Evolutionary conservation across 2,797 vertebrate genomes (phyloP).

Genomic region (Poeciliopsis turneri): DNA sequence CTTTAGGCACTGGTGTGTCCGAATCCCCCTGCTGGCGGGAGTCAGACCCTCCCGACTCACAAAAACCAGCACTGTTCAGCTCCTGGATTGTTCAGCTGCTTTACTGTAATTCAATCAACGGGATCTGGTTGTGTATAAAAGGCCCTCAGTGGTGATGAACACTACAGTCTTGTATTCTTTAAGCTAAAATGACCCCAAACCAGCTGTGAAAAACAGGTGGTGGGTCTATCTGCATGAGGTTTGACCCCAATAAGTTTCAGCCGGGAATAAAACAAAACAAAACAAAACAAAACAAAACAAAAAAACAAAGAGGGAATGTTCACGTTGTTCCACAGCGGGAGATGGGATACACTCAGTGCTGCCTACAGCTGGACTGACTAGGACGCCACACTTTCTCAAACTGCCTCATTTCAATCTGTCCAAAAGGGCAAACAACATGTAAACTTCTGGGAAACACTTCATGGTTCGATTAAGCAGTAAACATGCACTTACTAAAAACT

Average conservation of each 20-base stretch:
- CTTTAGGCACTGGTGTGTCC: conserved; percentile 44
- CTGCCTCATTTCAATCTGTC: conserved; percentile 71
- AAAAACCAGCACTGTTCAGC: conserved; percentile 43
- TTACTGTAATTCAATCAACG: conserved; percentile 68
- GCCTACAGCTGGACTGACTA: conserved; percentile 71
- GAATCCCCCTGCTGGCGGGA: conserved; percentile 71
- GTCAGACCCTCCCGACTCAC: conserved; percentile 42
- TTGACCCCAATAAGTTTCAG: neutral
- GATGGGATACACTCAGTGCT: conserved; percentile 47
- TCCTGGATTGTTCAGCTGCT: conserved; percentile 68
- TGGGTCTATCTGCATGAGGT: conserved; percentile 17
- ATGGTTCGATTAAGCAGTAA: conserved; percentile 60
- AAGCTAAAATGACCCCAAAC: conserved; percentile 55
- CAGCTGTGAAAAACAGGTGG: conserved; percentile 69
- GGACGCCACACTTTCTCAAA: conserved; percentile 71
- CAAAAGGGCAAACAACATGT: conserved; percentile 47
- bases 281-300: conserved; percentile 20
- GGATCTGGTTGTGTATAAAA: conserved; percentile 66
- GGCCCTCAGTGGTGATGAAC: conserved; percentile 67
- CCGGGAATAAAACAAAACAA: conserved; percentile 41
- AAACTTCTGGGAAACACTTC: conserved; percentile 55
- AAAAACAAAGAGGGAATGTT: conserved; percentile 33
- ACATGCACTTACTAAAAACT: conserved; percentile 67
- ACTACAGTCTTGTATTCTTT: conserved; percentile 63
- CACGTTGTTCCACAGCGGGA: conserved; percentile 42